Percentiles rank a stretch among this genome's conserved stretches.
Conservation (phyloP, 2,113 vertebrate genomes). For the Chrysemys picta region DNA sequence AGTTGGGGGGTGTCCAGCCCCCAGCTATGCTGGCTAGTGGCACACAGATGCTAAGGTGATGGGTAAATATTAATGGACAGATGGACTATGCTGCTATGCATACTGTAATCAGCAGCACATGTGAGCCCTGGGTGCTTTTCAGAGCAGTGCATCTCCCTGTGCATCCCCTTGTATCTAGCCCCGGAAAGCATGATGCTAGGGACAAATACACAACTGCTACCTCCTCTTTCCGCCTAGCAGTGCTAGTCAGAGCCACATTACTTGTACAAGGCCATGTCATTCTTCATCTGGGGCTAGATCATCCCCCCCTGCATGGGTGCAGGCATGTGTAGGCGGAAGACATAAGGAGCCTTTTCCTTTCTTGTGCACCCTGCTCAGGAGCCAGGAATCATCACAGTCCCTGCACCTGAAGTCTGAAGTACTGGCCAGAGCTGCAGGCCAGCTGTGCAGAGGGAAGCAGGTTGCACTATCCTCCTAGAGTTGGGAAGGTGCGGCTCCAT, state of each 20-base stretch:
- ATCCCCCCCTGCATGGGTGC: background rate
- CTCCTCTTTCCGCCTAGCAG: background rate
- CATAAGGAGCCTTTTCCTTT: background rate
- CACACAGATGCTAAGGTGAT: background rate
- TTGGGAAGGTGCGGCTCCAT: background rate
- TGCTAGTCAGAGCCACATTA: background rate
- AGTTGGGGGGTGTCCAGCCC: background rate
- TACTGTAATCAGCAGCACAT: background rate
- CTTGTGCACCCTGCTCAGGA: background rate
- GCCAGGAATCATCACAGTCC: fast-evolving
- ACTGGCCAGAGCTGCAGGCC: background rate
- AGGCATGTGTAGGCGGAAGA: background rate
- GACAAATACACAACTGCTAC: background rate
- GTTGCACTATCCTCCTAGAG: background rate
- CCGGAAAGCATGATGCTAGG: background rate
- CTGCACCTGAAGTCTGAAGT: background rate
- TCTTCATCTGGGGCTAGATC: background rate
- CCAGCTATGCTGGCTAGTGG: background rate
- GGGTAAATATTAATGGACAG: background rate
- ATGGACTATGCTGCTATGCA: background rate
- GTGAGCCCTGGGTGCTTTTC: background rate
- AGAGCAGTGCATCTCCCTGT: background rate
- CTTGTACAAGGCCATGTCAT: background rate
- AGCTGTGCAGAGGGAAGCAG: background rate
- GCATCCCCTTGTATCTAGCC: background rate